Base-by-base conservation (phyloP, 2,888 invertebrate species). In the Hyposoter dolosus region DNA sequence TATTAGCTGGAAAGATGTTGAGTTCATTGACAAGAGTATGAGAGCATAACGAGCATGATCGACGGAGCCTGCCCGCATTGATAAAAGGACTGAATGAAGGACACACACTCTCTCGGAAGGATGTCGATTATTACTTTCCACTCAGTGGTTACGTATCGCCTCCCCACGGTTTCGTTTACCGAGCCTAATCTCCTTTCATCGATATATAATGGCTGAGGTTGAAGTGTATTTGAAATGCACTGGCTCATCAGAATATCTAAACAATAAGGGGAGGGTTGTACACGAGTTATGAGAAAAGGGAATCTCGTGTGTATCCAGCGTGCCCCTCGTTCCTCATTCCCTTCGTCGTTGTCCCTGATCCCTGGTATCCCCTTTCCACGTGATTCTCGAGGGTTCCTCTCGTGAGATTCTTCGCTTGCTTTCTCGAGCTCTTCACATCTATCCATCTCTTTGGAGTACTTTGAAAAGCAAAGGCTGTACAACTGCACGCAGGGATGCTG, bases 201-300 rank as follows among this genome's bases (percentile, higher is more conserved):
- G 83, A 83, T 83, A 66, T 75, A 86, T 92, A 92, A 92, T 92
- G 90, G 92, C 82, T 88, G 45, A 87, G 89, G 89, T 89, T 91
- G 89, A 90, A 90, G 90, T 88, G 88, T 87, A 90, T 91, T 91
- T 89, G 90, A 91, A 90, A 92, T 91, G 90, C 91, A 90, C 92
- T 90, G 90, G 91, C 91, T 93, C 92, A 92, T 93, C 92, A 90
- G 90, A 92, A 92, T 90, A 91, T 91, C 92, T 90, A 92, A 92
- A 93, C 93, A 93, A 92, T 92, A 88, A 88, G 87, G 84, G 69
- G 66, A 69, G 60, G 28, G 15, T 60, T 66, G 56, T 56, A 74
- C 40, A 50, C 50, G 65, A 63, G 56, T 53, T 72, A 60, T 60
- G 50, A 6, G 50, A 63, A 63, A 45, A 40, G 53, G 72, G 53